Percentiles rank a stretch among this genome's conserved stretches.
These are phyloP conservation scores for Luperina nickerlii DNA, from an alignment of 2,888 invertebrate species.

Conservation along the genomic window DNA sequence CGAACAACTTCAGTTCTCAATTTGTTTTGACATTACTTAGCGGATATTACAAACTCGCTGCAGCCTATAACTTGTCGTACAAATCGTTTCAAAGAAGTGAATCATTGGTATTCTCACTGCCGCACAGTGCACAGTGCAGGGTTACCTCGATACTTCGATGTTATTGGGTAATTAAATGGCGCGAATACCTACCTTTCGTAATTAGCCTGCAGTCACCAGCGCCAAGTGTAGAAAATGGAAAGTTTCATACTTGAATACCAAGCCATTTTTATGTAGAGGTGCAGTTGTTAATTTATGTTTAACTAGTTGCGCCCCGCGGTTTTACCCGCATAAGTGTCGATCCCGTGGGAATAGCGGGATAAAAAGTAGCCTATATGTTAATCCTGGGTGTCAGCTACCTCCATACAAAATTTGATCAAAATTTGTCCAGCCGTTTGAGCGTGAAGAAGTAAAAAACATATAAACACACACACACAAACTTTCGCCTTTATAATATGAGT, in stretches of 20 bases:
- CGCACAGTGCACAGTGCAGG: constrained; percentile 18
- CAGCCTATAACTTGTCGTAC: not conserved
- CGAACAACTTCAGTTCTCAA: not conserved
- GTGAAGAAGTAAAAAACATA: no score
- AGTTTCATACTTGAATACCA: constrained; percentile 25
- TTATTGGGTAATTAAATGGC: constrained; percentile 60
- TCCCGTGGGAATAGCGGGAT: no score
- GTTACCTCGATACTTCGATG: constrained; percentile 45
- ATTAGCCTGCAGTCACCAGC: constrained; percentile 36
- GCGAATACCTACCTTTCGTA: constrained; percentile 45
- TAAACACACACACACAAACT: no score
- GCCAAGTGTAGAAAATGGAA: constrained; percentile 49
- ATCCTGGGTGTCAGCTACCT: no score
- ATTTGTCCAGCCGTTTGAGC: no score
- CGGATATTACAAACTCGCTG: not conserved
- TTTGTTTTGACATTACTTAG: not conserved
- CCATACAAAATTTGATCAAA: no score
- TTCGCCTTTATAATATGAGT: no score
- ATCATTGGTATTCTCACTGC: constrained; percentile 64
- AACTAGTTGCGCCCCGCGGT: no score
- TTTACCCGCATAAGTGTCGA: no score
- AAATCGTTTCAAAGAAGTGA: constrained; percentile 56
- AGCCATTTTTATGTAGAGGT: constrained; percentile 4
- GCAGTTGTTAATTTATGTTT: not conserved
- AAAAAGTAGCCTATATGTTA: no score